Conservation (phyloP, 2,888 invertebrate genomes). For the Hypomecis punctinalis region DNA sequence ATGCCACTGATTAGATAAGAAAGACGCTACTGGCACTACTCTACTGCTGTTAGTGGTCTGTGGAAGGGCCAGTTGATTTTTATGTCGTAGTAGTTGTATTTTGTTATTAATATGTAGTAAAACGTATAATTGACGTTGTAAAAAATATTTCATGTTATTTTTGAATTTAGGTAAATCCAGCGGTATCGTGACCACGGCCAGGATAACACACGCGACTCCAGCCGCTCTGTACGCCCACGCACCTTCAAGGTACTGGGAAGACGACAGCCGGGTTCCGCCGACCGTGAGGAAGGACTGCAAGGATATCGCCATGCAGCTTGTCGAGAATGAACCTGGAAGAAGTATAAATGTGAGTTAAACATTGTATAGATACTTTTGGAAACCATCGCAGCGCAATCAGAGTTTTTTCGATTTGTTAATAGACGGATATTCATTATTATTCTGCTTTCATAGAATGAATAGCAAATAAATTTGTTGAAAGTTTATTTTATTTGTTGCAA, state of each 20-base stretch:
- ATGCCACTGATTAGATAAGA: too few relatives aligned
- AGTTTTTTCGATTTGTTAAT: too few relatives aligned
- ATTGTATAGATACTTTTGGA: conserved; percentile 8
- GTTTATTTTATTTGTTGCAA: too few relatives aligned
- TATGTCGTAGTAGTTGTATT: too few relatives aligned
- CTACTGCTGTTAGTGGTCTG: too few relatives aligned
- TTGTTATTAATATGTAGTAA: too few relatives aligned
- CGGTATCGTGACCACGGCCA: conserved; percentile 92
- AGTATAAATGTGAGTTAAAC: conserved; percentile 87
- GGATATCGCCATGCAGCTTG: conserved; percentile 91
- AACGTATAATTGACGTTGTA: neutral
- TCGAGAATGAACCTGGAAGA: conserved; percentile 91
- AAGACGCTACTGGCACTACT: too few relatives aligned
- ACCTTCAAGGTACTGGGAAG: conserved; percentile 91
- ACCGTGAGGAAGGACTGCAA: conserved; percentile 89
- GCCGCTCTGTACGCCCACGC: conserved; percentile 91
- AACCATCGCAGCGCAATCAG: too few relatives aligned
- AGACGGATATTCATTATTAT: too few relatives aligned
- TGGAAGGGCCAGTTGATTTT: too few relatives aligned
- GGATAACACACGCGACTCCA: conserved; percentile 92
- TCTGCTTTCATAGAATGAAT: too few relatives aligned
- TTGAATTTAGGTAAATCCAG: conserved; percentile 87
- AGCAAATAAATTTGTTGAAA: too few relatives aligned
- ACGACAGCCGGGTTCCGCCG: conserved; percentile 90
- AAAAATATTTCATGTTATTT: neutral